Base-by-base conservation (phyloP, 1,140 invertebrate species). In the Lethocerus indicus region DNA sequence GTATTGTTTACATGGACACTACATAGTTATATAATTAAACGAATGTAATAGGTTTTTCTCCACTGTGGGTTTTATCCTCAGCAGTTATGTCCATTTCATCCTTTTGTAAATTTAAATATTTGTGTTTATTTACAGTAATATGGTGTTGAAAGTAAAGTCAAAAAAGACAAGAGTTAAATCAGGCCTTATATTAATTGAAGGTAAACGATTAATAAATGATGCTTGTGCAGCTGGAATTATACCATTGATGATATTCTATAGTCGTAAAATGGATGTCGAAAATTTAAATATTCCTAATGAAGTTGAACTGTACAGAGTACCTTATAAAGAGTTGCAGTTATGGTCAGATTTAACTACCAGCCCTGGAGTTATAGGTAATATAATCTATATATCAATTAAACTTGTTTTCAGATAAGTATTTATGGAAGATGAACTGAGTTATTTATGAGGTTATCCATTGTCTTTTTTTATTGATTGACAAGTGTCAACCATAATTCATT, bases 341-440 rank as follows among this genome's bases (percentile, higher is more conserved):
- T 92, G 84, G 83, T 88, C 87, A 0, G 71, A 78, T 59, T 62
- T 90, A n/a, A 76, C 73, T 26, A 88, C 85, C 23, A 71, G 74
- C 46, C 81, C 86, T 42, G 88, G 89, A 54, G 65, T 91, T 32
- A 72, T 91, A 63, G 87, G 85, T 84, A 74, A 62, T n/a, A n/a
- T n/a, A n/a, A n/a, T n/a, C n/a, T n/a, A n/a, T n/a, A n/a, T n/a
- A n/a, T n/a, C n/a, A n/a, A n/a, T n/a, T n/a, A n/a, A n/a, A n/a
- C n/a, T n/a, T n/a, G n/a, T n/a, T n/a, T n/a, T n/a, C n/a, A n/a
- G n/a, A n/a, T n/a, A n/a, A n/a, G n/a, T n/a, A n/a, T n/a, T n/a
- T n/a, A n/a, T n/a, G n/a, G n/a, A n/a, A n/a, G n/a, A n/a, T n/a
- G n/a, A n/a, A n/a, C n/a, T n/a, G n/a, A n/a, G n/a, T n/a, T n/a